These are phyloP conservation scores for Sycobia sp. DNA, from an alignment of 1,140 invertebrate genomes.

Conservation along the genomic window DNA sequence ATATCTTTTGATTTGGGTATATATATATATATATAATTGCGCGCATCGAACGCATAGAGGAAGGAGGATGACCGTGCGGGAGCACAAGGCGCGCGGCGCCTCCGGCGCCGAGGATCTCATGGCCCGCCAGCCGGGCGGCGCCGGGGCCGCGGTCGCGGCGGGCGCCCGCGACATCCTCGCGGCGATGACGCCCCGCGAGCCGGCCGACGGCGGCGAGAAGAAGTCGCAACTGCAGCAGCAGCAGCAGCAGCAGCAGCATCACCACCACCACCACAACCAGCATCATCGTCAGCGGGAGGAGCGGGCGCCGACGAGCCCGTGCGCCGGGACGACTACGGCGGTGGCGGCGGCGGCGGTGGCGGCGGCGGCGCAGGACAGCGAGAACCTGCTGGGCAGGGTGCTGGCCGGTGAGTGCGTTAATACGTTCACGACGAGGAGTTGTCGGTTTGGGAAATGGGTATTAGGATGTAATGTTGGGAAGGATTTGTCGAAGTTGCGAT, in stretches of 20 bases:
- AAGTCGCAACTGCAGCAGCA: conserved; percentile 34
- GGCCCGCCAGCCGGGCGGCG: neutral
- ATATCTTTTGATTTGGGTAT: too few species aligned
- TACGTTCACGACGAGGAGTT: too few species aligned
- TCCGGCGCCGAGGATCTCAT: conserved; percentile 52
- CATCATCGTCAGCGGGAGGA: neutral
- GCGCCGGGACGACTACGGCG: neutral
- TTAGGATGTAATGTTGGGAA: too few species aligned
- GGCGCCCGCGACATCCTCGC: conserved; percentile 51
- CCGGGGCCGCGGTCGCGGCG: too few species aligned
- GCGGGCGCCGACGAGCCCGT: neutral
- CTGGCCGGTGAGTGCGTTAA: conserved; percentile 54
- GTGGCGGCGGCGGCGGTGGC: neutral
- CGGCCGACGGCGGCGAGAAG: conserved; percentile 52
- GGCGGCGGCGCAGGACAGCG: conserved; percentile 43
- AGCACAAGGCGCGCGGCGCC: conserved; percentile 55
- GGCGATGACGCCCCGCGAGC: conserved; percentile 46
- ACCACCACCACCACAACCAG: too few species aligned
- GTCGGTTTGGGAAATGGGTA: too few species aligned
- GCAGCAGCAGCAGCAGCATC: too few species aligned
- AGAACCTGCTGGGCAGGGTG: conserved; percentile 59
- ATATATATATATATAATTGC: too few species aligned
- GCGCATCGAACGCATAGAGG: too few species aligned
- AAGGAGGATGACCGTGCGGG: conserved; percentile 61
- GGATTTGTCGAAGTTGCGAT: too few species aligned